Evolutionary conservation across 2,797 vertebrate genomes (phyloP).

Genomic region (Betta splendens): DNA sequence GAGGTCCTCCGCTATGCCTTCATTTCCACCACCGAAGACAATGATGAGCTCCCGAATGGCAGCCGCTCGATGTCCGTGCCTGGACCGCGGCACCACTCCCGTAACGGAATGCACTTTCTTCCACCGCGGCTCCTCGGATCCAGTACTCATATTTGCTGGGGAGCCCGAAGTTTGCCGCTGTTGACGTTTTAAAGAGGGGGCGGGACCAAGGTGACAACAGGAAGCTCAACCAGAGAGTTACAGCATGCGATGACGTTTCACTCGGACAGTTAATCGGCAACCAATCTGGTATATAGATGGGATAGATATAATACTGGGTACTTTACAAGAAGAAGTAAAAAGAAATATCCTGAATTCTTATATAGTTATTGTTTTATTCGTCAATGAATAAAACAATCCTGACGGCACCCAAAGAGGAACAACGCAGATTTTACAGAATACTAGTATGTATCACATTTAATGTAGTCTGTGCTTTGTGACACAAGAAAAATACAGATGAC

Average conservation of each 20-base stretch:
- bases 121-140: constrained; percentile 78
- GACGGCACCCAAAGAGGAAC: neutral
- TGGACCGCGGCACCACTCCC: constrained; percentile 90
- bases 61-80: constrained; percentile 94
- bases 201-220: constrained; percentile 11
- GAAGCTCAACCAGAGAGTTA: neutral
- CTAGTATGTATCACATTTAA: too few relatives aligned
- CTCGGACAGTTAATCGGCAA: constrained; percentile 24
- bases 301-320: neutral
- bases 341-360: neutral
- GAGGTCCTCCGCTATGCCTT: constrained; percentile 93
- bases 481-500: neutral
- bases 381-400: neutral
- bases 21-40: constrained; percentile 97
- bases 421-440: neutral
- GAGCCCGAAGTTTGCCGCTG: constrained; percentile 70
- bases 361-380: neutral
- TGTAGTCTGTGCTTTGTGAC: neutral
- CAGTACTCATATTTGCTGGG: constrained; percentile 57
- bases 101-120: constrained; percentile 87
- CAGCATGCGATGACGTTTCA: constrained; percentile 10
- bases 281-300: neutral
- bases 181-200: constrained; percentile 63
- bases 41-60: constrained; percentile 92
- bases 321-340: neutral